A percentile compares a stretch with the other conserved stretches of the same genome.
Evolutionary conservation across 2,888 invertebrate species (phyloP).

Genomic region (Drosophila ezoana): DNA sequence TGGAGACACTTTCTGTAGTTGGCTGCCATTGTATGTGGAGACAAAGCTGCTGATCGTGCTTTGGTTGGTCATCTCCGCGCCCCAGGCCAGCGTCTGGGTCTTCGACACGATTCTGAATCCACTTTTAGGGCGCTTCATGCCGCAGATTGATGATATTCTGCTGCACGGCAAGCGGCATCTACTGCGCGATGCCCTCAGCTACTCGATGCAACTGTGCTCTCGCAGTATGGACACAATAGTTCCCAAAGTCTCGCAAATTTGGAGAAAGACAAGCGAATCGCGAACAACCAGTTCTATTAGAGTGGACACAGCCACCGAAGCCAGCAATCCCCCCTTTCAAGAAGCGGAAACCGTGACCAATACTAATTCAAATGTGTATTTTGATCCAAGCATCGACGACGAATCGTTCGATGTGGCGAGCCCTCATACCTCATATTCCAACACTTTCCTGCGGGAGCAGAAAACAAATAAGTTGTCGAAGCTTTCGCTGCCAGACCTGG

Average conservation of each 20-base stretch:
- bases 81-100: conserved; percentile 64
- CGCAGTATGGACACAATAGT: neutral
- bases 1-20: conserved; percentile 96
- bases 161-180: conserved; percentile 42
- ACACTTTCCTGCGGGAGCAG: neutral
- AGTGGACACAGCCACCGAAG: neutral
- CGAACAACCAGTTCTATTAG: neutral
- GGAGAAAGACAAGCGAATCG: neutral
- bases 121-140: conserved; percentile 39
- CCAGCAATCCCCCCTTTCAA: neutral
- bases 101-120: conserved; percentile 59
- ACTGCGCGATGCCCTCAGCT: conserved; percentile 23
- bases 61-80: conserved; percentile 55
- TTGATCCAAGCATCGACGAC: conserved; percentile 13
- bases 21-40: conserved; percentile 91
- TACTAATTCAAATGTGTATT: neutral
- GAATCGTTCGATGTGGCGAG: neutral
- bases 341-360: neutral
- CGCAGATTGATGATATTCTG: conserved; percentile 55
- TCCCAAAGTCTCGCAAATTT: conserved; percentile 27
- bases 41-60: conserved; percentile 57
- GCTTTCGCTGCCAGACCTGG: conserved; percentile 25
- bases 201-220: neutral
- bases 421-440: neutral
- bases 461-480: neutral